Percentiles rank a stretch among this genome's conserved stretches.
Evolutionary conservation across 2,797 vertebrate species (phyloP).

Genomic region (Glossophaga mutica): DNA sequence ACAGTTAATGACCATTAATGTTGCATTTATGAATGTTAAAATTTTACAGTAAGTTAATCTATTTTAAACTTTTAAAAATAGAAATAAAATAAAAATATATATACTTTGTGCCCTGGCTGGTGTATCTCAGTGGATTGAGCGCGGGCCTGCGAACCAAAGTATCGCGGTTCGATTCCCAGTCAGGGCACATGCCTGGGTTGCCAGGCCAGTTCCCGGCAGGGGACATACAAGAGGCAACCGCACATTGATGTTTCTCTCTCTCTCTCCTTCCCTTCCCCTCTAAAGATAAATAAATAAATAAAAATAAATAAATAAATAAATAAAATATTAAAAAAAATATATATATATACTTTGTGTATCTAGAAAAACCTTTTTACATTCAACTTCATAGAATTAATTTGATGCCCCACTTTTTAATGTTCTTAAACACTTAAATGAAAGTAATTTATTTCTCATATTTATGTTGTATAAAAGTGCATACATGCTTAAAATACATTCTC

Average conservation of each 20-base stretch:
- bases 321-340: not conserved
- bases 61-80: not conserved
- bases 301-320: no score
- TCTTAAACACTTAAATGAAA: not conserved
- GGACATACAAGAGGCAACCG: no score
- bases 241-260: no score
- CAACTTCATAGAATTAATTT: not conserved
- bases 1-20: not conserved
- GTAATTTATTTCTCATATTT: not conserved
- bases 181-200: no score
- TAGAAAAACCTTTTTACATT: not conserved
- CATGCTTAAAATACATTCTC: not conserved
- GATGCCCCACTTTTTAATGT: not conserved
- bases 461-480: not conserved
- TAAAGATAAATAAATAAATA: no score
- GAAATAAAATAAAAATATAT: not conserved
- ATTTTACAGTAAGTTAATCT: not conserved
- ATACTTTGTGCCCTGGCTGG: no score
- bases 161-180: no score
- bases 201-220: no score
- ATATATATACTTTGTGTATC: not conserved
- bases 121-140: no score
- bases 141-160: no score
- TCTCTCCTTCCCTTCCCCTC: no score
- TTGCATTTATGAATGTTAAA: not conserved